Percentiles rank a stretch among this genome's conserved stretches.
Evolutionary conservation across 2,888 invertebrate species (phyloP).

Genomic region (Sphaerophoria rueppellii): DNA sequence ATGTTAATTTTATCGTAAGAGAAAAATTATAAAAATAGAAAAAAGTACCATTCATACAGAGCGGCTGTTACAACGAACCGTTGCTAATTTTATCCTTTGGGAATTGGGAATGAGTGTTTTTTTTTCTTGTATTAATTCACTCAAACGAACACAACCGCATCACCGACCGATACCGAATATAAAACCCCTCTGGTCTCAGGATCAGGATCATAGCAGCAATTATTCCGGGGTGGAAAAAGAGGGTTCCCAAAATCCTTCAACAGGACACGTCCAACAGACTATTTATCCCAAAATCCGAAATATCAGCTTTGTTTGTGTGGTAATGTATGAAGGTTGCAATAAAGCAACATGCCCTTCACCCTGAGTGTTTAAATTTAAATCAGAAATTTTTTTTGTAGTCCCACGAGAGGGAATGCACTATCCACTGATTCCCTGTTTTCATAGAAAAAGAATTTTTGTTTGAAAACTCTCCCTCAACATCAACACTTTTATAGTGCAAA

Average conservation of each 20-base stretch:
- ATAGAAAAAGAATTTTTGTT: neutral
- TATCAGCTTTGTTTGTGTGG: neutral
- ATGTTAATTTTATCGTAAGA: constrained; percentile 39
- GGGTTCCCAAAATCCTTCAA: constrained; percentile 23
- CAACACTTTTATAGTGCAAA: neutral
- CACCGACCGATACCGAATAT: neutral
- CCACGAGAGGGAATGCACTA: neutral
- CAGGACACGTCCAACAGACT: constrained; percentile 14
- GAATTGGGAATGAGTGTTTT: constrained; percentile 43
- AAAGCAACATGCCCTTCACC: constrained; percentile 12
- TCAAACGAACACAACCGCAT: neutral
- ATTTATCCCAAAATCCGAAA: neutral
- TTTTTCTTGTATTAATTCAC: constrained; percentile 15
- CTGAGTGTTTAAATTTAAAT: constrained; percentile 17
- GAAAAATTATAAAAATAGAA: constrained; percentile 11
- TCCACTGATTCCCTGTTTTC: neutral
- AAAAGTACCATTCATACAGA: neutral
- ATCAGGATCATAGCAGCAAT: constrained; percentile 1
- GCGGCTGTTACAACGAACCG: constrained; percentile 4
- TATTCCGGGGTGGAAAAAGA: constrained; percentile 10
- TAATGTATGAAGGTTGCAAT: neutral
- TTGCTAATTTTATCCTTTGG: constrained; percentile 68
- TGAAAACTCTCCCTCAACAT: neutral
- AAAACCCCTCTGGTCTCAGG: neutral
- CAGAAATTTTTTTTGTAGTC: constrained; percentile 34